These are phyloP conservation scores for Aricia agestis DNA, from an alignment of 1,140 invertebrate genomes.

Conservation along the genomic window DNA sequence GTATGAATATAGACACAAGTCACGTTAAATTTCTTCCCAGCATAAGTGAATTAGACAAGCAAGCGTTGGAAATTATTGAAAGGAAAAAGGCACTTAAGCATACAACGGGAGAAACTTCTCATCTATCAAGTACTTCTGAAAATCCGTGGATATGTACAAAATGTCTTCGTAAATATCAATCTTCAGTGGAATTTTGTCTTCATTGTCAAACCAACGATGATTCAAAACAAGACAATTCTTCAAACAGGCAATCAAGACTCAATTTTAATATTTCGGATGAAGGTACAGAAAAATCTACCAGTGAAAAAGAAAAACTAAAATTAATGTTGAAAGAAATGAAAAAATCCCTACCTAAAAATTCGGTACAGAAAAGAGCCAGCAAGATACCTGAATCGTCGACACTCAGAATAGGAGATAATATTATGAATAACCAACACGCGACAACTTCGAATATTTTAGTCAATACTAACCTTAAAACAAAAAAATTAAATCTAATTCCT, in stretches of 20 bases:
- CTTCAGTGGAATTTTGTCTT: slow-evolving; percentile 43
- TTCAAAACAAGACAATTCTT: slow-evolving; percentile 3
- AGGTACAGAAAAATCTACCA: slow-evolving; percentile 30
- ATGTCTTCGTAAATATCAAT: slow-evolving; percentile 56
- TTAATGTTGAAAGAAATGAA: slow-evolving; percentile 72
- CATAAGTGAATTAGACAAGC: slow-evolving; percentile 87
- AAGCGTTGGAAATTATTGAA: slow-evolving; percentile 85
- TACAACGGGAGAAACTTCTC: slow-evolving; percentile 12
- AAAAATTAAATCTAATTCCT: not conserved
- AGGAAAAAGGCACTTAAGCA: slow-evolving; percentile 41
- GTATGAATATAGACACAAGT: slow-evolving; percentile 50
- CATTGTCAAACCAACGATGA: slow-evolving; percentile 39
- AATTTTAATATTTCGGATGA: slow-evolving; percentile 11
- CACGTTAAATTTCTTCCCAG: slow-evolving; percentile 81
- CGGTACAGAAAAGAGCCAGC: slow-evolving; percentile 33
- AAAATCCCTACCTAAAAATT: slow-evolving; percentile 61
- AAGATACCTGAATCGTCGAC: slow-evolving; percentile 46
- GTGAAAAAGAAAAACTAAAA: slow-evolving; percentile 60
- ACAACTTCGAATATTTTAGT: not conserved
- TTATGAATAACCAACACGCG: not conserved
- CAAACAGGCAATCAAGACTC: not conserved
- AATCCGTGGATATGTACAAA: slow-evolving; percentile 53
- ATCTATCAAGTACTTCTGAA: slow-evolving; percentile 9
- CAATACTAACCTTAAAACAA: not conserved
- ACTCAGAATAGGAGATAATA: slow-evolving; percentile 43